Evolutionary conservation across 2,797 vertebrate genomes (phyloP).

Genomic region (Anguilla anguilla): DNA sequence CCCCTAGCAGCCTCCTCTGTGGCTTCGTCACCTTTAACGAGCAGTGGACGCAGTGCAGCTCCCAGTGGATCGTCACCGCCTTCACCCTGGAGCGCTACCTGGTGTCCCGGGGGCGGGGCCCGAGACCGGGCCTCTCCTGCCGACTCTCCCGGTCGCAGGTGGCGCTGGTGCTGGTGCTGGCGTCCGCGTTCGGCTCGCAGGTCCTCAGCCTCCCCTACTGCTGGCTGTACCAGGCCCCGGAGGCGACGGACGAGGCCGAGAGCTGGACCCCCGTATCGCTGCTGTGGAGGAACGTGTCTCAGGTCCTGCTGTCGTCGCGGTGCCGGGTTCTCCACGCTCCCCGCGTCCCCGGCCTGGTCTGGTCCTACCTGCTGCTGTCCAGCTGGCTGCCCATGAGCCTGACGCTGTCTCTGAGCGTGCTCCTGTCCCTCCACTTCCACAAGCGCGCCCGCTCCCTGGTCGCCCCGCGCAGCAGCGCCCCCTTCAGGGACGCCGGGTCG

Average conservation of each 20-base stretch:
- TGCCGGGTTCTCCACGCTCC: slow-evolving; percentile 16
- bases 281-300: slow-evolving; percentile 17
- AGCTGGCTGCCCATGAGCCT: slow-evolving; percentile 35
- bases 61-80: slow-evolving; percentile 37
- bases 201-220: slow-evolving; percentile 30
- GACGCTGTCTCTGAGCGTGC: slow-evolving; percentile 33
- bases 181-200: slow-evolving; percentile 31
- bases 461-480: slow-evolving; percentile 7
- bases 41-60: slow-evolving; percentile 38
- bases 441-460: slow-evolving; percentile 22
- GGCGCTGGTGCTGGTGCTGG: slow-evolving; percentile 32
- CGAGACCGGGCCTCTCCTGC: not conserved
- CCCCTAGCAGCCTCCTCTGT: slow-evolving; percentile 16
- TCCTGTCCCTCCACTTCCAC: slow-evolving; percentile 30
- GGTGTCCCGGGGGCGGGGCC: slow-evolving; percentile 9
- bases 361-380: slow-evolving; percentile 21
- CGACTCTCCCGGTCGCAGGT: slow-evolving; percentile 27
- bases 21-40: slow-evolving; percentile 34
- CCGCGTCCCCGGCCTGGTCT: slow-evolving; percentile 13
- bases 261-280: not conserved
- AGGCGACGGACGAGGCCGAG: not conserved
- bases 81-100: slow-evolving; percentile 42
- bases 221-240: slow-evolving; percentile 30
- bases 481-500: slow-evolving; percentile 28
- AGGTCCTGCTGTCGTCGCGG: not conserved